Percentiles rank a stretch among this genome's conserved stretches.
Evolutionary conservation across 2,888 invertebrate species (phyloP).

Genomic region (Pterostichus madidus): DNA sequence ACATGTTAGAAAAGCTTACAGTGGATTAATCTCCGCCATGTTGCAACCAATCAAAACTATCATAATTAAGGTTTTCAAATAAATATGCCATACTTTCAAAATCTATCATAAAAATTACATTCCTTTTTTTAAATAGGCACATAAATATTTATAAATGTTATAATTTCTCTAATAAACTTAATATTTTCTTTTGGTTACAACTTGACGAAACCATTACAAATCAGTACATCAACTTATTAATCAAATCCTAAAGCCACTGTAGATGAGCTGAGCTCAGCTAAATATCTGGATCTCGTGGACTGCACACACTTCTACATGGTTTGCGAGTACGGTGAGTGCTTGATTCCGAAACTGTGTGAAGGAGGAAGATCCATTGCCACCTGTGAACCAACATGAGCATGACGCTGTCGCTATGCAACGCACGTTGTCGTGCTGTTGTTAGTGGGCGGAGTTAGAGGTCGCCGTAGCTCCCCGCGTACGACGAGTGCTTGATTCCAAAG

Average conservation of each 20-base stretch:
- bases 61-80: background rate
- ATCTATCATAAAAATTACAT: background rate
- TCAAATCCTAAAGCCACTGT: slow-evolving; percentile 18
- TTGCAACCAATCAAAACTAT: background rate
- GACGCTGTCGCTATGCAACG: slow-evolving; percentile 9
- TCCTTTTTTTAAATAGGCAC: background rate
- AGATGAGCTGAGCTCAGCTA: slow-evolving; percentile 1
- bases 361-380: slow-evolving; percentile 82
- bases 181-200: background rate
- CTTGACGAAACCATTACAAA: slow-evolving; percentile 16
- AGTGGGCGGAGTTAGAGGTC: slow-evolving; percentile 56
- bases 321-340: slow-evolving; percentile 88
- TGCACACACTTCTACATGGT: slow-evolving; percentile 71
- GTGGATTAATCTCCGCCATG: slow-evolving; percentile 31
- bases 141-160: slow-evolving; percentile 21
- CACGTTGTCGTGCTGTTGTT: slow-evolving; percentile 4
- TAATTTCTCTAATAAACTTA: background rate
- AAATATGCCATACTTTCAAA: background rate
- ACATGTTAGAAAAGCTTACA: slow-evolving; percentile 26
- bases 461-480: slow-evolving; percentile 79
- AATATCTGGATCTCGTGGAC: background rate
- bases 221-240: background rate
- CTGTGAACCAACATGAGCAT: slow-evolving; percentile 76
- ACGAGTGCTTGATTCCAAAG: slow-evolving; percentile 89
- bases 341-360: slow-evolving; percentile 90